Evolutionary conservation across 2,113 vertebrate genomes (phyloP), one percentile per base, ranked within the genome.

Genomic region (Alethe diademata): DNA sequence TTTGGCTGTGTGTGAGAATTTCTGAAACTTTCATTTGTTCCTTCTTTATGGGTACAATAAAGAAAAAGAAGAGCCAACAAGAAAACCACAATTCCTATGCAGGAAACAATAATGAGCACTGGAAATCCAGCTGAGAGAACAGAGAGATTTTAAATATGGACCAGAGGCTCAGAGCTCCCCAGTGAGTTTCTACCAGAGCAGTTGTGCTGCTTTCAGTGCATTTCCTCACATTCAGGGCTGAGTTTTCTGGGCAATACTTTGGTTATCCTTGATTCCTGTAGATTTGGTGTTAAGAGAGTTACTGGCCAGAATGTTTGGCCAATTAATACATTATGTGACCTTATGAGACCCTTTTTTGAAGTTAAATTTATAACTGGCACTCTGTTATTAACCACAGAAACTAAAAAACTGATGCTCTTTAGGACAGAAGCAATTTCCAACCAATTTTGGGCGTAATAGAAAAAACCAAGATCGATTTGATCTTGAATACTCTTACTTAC

Each of bases 381-480:
- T 45, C 33, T 18, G 6, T 22, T 69, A 72, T 25, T 72, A 45
- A 76, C n/a, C 14, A 42, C 25, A 86, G 53, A 64, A 62, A 64
- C 5, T 8, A 33, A 35, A 86, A 35, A 5, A 13, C 14, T 48
- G 17, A 56, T 33, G 51, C 11, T 73, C 19, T 36, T 4, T 4
- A 25, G 26, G 51, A 42, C 33, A 14, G 26, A 33, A 79, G 9
- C 8, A 14, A 48, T 43, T 82, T 35, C 35, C 10, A 26, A 26
- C 17, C 31, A 35, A 3, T 11, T 42, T 19, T 22, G 4, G n/a
- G 24, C 9, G 35, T 24, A 75, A 15, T 0, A 60, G n/a, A 38
- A 74, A 64, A 22, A 86, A 33, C 2, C 1, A 57, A 35, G 42
- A 28, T 0, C 22, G 29, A 43, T 57, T 28, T 65, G 7, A 31